These are phyloP conservation scores for Temnothorax rugatulus DNA, from an alignment of 2,888 invertebrate species.

Conservation along the genomic window DNA sequence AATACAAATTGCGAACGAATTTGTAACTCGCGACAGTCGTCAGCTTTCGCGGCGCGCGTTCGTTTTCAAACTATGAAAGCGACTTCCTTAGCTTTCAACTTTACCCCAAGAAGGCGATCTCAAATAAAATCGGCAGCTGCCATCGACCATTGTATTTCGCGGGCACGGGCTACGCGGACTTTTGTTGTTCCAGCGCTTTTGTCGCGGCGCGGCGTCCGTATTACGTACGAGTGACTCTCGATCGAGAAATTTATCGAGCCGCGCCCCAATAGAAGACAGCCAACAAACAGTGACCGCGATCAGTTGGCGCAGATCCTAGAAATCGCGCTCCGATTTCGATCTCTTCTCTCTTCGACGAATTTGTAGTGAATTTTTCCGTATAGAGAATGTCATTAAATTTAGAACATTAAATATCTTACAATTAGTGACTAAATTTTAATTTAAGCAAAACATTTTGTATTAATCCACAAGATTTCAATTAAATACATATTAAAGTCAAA, in stretches of 20 bases:
- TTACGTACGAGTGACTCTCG: slow-evolving; percentile 75
- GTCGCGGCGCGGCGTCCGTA: slow-evolving; percentile 61
- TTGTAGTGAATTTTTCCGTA: not conserved
- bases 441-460: not conserved
- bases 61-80: slow-evolving; percentile 66
- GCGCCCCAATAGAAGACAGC: slow-evolving; percentile 15
- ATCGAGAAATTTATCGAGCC: slow-evolving; percentile 64
- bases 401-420: not conserved
- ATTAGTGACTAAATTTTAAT: not conserved
- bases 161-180: slow-evolving; percentile 78
- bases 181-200: slow-evolving; percentile 78
- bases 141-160: slow-evolving; percentile 68
- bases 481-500: not conserved
- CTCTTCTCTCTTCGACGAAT: not conserved
- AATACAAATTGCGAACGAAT: slow-evolving; percentile 47
- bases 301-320: not conserved
- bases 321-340: not conserved
- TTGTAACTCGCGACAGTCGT: slow-evolving; percentile 39
- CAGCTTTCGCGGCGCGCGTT: slow-evolving; percentile 54
- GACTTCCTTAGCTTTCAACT: slow-evolving; percentile 60
- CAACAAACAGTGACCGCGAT: not conserved
- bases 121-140: slow-evolving; percentile 80
- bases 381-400: not conserved
- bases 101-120: slow-evolving; percentile 67
- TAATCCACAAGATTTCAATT: not conserved